Percentiles rank a stretch among this genome's conserved stretches.
Evolutionary conservation across 2,113 vertebrate species (phyloP).

Genomic region (Gadus macrocephalus): DNA sequence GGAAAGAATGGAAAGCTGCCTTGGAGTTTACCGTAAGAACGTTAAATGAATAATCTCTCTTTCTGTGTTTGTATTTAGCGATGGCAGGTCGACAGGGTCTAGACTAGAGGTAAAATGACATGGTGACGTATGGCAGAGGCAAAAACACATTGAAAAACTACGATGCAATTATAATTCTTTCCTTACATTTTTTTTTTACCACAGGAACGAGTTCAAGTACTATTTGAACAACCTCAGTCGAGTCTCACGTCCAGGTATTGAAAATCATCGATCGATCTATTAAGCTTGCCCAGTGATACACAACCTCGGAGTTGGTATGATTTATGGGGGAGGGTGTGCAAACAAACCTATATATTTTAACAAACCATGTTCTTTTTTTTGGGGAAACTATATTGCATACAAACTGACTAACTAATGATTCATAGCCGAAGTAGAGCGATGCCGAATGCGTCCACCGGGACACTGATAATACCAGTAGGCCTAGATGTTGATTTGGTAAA

Average conservation of each 20-base stretch:
- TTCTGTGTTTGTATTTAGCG: too few species aligned
- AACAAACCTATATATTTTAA: too few species aligned
- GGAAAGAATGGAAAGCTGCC: constrained; percentile 69
- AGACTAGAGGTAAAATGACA: too few species aligned
- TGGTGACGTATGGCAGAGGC: background rate
- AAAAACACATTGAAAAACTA: background rate
- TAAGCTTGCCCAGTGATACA: background rate
- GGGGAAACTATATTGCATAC: too few species aligned
- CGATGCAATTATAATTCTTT: background rate
- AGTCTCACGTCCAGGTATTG: constrained; percentile 66
- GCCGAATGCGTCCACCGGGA: too few species aligned
- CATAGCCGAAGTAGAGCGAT: too few species aligned
- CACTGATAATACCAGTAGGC: too few species aligned
- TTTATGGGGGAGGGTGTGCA: background rate
- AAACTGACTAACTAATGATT: too few species aligned
- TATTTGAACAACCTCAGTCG: constrained; percentile 53
- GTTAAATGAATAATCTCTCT: background rate
- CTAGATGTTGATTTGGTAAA: too few species aligned
- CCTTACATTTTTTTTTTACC: constrained; percentile 6
- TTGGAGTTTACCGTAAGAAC: constrained; percentile 76
- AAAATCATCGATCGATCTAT: background rate
- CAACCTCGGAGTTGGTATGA: background rate
- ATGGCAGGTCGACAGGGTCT: background rate
- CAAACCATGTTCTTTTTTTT: too few species aligned
- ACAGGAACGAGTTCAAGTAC: constrained; percentile 69